Base-by-base conservation (phyloP, 2,113 vertebrate species). In the Indri indri region DNA sequence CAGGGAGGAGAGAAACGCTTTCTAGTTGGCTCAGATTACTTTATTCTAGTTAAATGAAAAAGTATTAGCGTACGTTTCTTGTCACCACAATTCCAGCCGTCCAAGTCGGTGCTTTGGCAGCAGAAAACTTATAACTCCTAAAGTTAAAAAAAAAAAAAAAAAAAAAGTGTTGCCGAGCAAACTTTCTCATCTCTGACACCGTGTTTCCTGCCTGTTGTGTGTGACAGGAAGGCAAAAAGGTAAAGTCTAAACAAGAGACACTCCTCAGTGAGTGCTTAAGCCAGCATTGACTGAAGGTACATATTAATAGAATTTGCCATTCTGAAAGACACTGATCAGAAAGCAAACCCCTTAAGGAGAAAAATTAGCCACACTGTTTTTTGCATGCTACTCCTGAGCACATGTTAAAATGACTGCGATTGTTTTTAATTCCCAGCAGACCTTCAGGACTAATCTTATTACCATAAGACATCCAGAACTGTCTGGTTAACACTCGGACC, bases 11-110 rank as follows among this genome's bases (percentile, higher is more conserved):
- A 96, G 42, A 97, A 83, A 40, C 25, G 40, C 84, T 90, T 98
- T 98, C 81, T 88, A 81, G 76, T 96, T 97, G 94, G 83, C 88
- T 98, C 97, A 71, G 14, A 71, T 99, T 98, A 96, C 97, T 52
- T 95, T 37, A 27, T 94, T 97, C 97, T 90, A 89, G 88, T 93
- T 95, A 95, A 97, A 94, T 83, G 82, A 42, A 96, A 95, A 97
- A 70, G 42, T 74, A 81, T 95, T 90, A 89, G 79, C 8, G 0
- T 65, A 23, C 40, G 3, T 68, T 91, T 52, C 52, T 96, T 83
- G 54, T 89, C 83, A 80, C 86, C 54, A 47, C 73, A 63, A 12
- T 54, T 40, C 82, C 93, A 95, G 88, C 88, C 89, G 86, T 80
- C 37, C 61, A n/a, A 76, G 68, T 85, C 68, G 37, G 40, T 3